phyloP scores from a whole-genome alignment of 1,140 invertebrate genomes.

The Drosophila bocqueti region DNA sequence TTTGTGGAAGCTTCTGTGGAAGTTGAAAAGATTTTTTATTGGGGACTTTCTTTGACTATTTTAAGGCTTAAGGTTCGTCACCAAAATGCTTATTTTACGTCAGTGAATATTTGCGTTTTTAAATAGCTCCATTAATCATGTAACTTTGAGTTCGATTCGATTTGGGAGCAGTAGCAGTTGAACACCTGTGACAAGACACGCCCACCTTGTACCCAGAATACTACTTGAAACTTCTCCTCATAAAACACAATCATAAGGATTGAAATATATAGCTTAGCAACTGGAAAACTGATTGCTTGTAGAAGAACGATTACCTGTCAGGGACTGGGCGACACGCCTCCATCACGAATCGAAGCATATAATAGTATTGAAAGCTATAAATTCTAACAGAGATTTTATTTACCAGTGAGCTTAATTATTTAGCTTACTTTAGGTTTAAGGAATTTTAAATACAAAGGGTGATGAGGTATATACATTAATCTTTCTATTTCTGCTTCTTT shows the following conservation, averaged over 20 bases:
- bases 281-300: neutral
- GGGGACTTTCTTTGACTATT: neutral
- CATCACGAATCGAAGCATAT: conserved; percentile 8
- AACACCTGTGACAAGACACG: conserved; percentile 40
- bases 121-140: conserved; percentile 39
- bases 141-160: conserved; percentile 5
- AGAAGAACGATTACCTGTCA: conserved; percentile 4
- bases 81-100: conserved; percentile 5
- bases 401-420: neutral
- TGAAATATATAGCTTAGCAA: neutral
- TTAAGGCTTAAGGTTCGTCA: neutral
- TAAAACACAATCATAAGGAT: neutral
- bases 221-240: too few species aligned
- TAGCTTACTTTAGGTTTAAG: neutral
- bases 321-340: neutral
- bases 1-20: conserved; percentile 1
- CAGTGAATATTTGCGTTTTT: conserved; percentile 16
- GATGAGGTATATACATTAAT: neutral
- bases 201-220: conserved; percentile 1
- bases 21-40: neutral
- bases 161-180: conserved; percentile 11
- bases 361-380: conserved; percentile 4
- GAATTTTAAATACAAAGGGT: neutral
- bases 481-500: neutral
- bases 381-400: neutral